Conservation (phyloP, 2,888 invertebrate genomes). For the Clusia tigrina region DNA sequence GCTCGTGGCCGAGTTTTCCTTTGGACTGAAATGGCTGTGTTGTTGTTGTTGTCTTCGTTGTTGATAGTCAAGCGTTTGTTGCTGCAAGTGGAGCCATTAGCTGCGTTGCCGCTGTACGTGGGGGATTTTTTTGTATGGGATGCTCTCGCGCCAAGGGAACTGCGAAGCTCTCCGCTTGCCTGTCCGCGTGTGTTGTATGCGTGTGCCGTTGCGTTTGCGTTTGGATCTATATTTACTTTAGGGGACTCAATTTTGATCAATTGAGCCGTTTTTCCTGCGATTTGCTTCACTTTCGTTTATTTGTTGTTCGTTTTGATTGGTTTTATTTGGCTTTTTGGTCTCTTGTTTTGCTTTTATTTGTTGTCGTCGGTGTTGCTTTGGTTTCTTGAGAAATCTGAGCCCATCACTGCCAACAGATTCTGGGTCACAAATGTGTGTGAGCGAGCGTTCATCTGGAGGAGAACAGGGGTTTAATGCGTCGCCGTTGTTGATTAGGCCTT, state of each 20-base stretch:
- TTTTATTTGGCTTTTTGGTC: neutral
- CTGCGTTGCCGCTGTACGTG: neutral
- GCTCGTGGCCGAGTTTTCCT: conserved; percentile 5
- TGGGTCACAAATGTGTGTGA: neutral
- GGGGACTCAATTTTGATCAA: conserved; percentile 4
- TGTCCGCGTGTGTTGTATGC: neutral
- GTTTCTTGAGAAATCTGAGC: neutral
- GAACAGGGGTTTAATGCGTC: too few relatives aligned
- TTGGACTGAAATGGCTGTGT: conserved; percentile 21
- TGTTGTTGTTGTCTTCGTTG: conserved; percentile 35
- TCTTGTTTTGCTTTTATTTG: neutral
- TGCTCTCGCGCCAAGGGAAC: too few relatives aligned
- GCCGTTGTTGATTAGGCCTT: neutral
- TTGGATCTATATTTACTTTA: conserved; percentile 3
- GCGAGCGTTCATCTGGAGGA: neutral
- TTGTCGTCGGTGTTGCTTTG: neutral
- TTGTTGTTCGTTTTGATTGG: neutral
- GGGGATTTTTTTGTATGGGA: too few relatives aligned
- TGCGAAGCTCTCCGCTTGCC: neutral
- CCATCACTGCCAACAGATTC: neutral
- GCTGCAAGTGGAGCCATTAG: neutral
- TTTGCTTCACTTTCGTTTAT: conserved; percentile 5
- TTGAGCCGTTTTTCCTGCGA: conserved; percentile 11
- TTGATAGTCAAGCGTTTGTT: conserved; percentile 12
- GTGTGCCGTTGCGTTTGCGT: neutral